phyloP scores from a whole-genome alignment of 2,888 invertebrate genomes.

The Microctonus aethiopoides region DNA sequence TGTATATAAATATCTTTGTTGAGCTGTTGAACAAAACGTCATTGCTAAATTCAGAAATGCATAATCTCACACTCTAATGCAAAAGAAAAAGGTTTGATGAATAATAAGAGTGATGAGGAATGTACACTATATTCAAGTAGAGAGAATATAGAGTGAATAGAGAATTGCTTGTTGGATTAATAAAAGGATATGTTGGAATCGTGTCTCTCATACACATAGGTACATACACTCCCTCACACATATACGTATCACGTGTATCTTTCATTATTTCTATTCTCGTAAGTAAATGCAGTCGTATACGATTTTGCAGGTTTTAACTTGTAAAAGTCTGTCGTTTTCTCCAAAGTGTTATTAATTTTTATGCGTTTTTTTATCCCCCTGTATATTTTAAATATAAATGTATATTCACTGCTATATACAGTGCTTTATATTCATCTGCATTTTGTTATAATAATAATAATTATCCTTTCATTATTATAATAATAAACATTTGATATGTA shows the following conservation, averaged over 20 bases:
- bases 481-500: too few relatives aligned
- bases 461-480: too few relatives aligned
- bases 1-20: slow-evolving; percentile 27
- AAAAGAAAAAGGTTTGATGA: slow-evolving; percentile 25
- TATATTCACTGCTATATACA: background rate
- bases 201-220: background rate
- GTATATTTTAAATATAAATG: background rate
- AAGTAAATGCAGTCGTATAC: slow-evolving; percentile 32
- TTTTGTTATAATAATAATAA: too few relatives aligned
- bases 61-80: slow-evolving; percentile 16
- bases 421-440: too few relatives aligned
- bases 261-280: slow-evolving; percentile 27
- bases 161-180: slow-evolving; percentile 41
- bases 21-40: slow-evolving; percentile 53
- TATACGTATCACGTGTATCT: slow-evolving; percentile 27
- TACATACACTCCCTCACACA: background rate
- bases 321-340: slow-evolving; percentile 15
- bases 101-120: slow-evolving; percentile 26
- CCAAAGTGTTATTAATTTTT: slow-evolving; percentile 45
- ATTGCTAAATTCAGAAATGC: slow-evolving; percentile 53
- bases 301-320: slow-evolving; percentile 27
- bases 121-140: slow-evolving; percentile 10
- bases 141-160: slow-evolving; percentile 26
- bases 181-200: slow-evolving; percentile 39
- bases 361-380: slow-evolving; percentile 36